A percentile compares a stretch with the other conserved stretches of the same genome.
Evolutionary conservation across 2,888 invertebrate species (phyloP).

Genomic region (Busseola fusca): DNA sequence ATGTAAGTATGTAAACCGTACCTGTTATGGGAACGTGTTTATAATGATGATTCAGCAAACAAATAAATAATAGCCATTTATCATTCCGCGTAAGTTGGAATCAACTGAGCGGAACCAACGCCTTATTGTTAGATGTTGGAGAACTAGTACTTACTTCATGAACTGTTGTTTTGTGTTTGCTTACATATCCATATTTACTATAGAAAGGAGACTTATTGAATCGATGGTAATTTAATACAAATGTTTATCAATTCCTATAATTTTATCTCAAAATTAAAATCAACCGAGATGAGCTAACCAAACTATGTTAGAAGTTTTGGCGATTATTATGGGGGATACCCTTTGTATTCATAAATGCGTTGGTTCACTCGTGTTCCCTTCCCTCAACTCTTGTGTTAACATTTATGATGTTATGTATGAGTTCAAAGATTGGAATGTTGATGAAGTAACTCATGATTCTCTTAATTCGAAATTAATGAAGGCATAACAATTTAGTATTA

Average conservation of each 20-base stretch:
- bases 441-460: background rate
- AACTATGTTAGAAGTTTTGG: slow-evolving; percentile 4
- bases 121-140: slow-evolving; percentile 33
- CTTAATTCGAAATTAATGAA: slow-evolving; percentile 3
- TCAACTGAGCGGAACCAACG: slow-evolving; percentile 39
- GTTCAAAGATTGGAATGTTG: background rate
- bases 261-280: background rate
- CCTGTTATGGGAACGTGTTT: slow-evolving; percentile 40
- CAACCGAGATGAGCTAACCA: background rate
- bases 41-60: slow-evolving; percentile 47
- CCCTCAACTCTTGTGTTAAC: too few relatives aligned
- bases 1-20: slow-evolving; percentile 33
- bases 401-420: background rate
- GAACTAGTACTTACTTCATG: slow-evolving; percentile 31
- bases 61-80: slow-evolving; percentile 51
- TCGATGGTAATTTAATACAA: background rate
- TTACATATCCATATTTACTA: background rate
- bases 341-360: background rate
- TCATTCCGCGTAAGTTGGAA: slow-evolving; percentile 43
- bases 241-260: background rate
- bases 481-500: slow-evolving; percentile 18
- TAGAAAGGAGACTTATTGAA: background rate
- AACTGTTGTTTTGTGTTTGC: slow-evolving; percentile 14
- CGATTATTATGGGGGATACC: background rate
- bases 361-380: background rate